A percentile compares a stretch with the other conserved stretches of the same genome.
Conservation (phyloP, 1,140 invertebrate species). For the Microplitis demolitor region DNA sequence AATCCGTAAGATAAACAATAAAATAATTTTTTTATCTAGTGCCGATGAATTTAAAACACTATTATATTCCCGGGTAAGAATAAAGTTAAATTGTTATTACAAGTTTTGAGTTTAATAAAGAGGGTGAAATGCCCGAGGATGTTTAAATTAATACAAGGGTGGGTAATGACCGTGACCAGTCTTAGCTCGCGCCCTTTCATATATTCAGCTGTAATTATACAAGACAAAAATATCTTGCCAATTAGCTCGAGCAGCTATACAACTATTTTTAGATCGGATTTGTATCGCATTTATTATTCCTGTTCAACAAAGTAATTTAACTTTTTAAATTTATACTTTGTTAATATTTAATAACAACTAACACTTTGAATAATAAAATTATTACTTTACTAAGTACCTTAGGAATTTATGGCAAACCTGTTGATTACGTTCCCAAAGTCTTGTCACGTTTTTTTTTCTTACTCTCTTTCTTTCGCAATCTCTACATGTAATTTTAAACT, state of each 20-base stretch:
- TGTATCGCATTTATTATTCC: neutral
- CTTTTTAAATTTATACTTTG: neutral
- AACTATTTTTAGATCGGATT: neutral
- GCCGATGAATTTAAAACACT: too few relatives aligned
- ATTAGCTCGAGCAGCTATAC: neutral
- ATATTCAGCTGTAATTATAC: neutral
- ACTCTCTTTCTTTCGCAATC: slow-evolving; percentile 18
- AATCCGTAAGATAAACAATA: too few relatives aligned
- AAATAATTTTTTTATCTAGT: too few relatives aligned
- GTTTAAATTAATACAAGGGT: slow-evolving; percentile 21
- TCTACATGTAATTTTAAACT: slow-evolving; percentile 15
- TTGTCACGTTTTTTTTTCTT: slow-evolving; percentile 16
- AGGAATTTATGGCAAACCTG: slow-evolving; percentile 29
- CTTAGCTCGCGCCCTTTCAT: neutral
- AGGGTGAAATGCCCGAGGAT: neutral
- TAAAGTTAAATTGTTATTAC: too few relatives aligned
- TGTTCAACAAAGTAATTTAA: neutral
- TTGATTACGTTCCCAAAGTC: slow-evolving; percentile 6
- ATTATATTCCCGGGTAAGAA: too few relatives aligned
- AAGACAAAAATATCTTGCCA: slow-evolving; percentile 14
- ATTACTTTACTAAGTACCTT: neutral
- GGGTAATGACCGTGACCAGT: slow-evolving; percentile 31
- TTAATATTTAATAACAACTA: slow-evolving; percentile 1
- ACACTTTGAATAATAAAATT: neutral
- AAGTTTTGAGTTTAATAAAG: neutral